Evolutionary conservation across 2,888 invertebrate genomes (phyloP), one percentile per base, ranked within the genome.

Genomic region (Parapristionchus giblindavisi): DNA sequence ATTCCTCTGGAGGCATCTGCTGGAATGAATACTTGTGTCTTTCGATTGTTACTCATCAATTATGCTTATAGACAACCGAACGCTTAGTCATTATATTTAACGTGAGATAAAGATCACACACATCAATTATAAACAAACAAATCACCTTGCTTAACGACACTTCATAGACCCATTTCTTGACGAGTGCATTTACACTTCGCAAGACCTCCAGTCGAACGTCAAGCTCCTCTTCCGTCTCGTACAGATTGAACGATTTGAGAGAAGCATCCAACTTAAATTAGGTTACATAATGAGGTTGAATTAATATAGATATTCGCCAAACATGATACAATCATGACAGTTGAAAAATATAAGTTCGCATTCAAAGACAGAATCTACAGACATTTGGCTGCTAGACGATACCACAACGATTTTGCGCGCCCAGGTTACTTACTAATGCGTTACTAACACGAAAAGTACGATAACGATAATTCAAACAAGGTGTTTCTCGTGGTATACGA

Each of bases 141-240:
- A 27, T 38, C 24, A 78, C 79, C 88, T 90, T 89, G 81, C 93
- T 91, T 75, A 94, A 89, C 60, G 96, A 95, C 63, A 95, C 92
- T 83, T 95, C 94, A 81, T 92, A 91, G 80, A 99, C 96, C 98
- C 98, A 99, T 87, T 93, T 92, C 83, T 95, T 93, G 17, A 97
- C 96, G 63, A 99, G 90, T 4, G 92, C 91, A 89, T 98, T 96
- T 76, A 99, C 89, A 87, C 94, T 93, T 79, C 92, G 91, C 71
- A 91, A 88, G 72, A 92, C 91, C 32, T 81, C 85, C 34, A 87
- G 74, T 1, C 87, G 80, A n/a, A 80, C 77, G 54, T 81, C 79
- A 56, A 88, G 73, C 76, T 88, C 88, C 27, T 84, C 81, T 8
- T 82, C 80, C 8, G 82, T 80, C 74, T 88, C 88, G 70, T 83